Evolutionary conservation across 2,797 vertebrate genomes (phyloP), one percentile per base, ranked within the genome.

Genomic region (Serranus cabrilla): DNA sequence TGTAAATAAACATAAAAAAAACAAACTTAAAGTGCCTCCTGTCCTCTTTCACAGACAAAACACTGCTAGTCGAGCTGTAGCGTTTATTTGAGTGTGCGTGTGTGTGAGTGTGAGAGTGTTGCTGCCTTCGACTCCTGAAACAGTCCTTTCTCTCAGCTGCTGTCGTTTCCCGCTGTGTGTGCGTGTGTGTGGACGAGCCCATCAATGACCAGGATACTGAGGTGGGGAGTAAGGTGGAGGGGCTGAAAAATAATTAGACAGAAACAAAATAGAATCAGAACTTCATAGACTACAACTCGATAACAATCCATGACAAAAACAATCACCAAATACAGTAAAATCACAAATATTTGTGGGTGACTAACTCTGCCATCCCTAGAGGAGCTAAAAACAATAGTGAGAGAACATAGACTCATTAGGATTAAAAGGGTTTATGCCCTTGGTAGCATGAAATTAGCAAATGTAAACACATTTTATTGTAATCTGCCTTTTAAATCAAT

Each of bases 201-300:
- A 81, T 97, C 95, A 96, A 77, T 95, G 95, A 76, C 94, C 95
- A 2, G 95, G 94, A 83, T 97, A 96, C 83, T 97, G 96, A 54
- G 95, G 94, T 34, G 96, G 96, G 52, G 95, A 89, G 51, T 97
- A 97, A 0, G 96, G 96, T 3, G 96, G 96, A 50, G 96, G 96
- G 68, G 95, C 96, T 97, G 94, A 45, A 93, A 94, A 81, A 76
- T 39, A 68, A 79, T 49, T 0, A 62, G 18, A 5, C 23, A 60
- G 47, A 79, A n/a, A 81, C 8, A 17, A 50, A 46, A 58, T 12
- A 31, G 51, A 57, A 47, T 74, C 45, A 88, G 21, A 34, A 23
- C 13, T 67, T 74, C 17, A 49, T 23, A 8, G 9, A 18, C 4
- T 12, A 57, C 8, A 0, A 50, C 20, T 18, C 1, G 0, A 20